phyloP scores from a whole-genome alignment of 2,113 vertebrate species.

The Heterochromis multidens region DNA sequence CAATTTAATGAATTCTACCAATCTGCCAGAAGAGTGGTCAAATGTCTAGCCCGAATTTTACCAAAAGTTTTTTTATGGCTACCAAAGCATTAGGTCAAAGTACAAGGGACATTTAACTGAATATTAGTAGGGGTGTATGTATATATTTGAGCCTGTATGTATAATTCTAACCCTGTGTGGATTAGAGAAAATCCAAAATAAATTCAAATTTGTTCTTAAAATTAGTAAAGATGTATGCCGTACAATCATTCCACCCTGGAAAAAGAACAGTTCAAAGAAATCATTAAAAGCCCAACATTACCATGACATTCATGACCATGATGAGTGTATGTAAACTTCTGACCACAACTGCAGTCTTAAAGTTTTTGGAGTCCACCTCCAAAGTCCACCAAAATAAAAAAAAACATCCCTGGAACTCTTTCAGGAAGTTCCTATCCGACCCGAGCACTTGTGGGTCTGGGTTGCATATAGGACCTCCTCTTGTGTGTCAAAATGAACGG shows the following conservation, averaged over 20 bases:
- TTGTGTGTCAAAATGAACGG: neutral
- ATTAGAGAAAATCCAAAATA: neutral
- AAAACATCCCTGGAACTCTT: neutral
- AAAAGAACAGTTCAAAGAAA: neutral
- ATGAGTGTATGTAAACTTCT: neutral
- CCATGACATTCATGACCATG: neutral
- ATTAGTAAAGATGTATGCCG: neutral
- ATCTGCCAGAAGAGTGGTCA: neutral
- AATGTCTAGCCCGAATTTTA: neutral
- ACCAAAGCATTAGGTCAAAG: rapidly evolving
- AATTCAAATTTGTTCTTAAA: neutral
- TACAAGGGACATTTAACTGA: neutral
- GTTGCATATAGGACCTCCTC: neutral
- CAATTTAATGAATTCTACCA: neutral
- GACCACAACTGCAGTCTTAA: neutral
- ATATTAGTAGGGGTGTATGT: neutral
- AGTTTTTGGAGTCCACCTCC: neutral
- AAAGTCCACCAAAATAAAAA: neutral
- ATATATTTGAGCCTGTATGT: neutral
- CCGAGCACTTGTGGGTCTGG: neutral
- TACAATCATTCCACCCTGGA: neutral
- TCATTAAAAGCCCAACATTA: neutral
- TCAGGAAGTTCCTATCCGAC: neutral
- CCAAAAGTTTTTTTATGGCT: neutral
- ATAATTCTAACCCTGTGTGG: neutral